These are phyloP conservation scores for Drosophila oshimai DNA, from an alignment of 1,140 invertebrate genomes.

Conservation along the genomic window DNA sequence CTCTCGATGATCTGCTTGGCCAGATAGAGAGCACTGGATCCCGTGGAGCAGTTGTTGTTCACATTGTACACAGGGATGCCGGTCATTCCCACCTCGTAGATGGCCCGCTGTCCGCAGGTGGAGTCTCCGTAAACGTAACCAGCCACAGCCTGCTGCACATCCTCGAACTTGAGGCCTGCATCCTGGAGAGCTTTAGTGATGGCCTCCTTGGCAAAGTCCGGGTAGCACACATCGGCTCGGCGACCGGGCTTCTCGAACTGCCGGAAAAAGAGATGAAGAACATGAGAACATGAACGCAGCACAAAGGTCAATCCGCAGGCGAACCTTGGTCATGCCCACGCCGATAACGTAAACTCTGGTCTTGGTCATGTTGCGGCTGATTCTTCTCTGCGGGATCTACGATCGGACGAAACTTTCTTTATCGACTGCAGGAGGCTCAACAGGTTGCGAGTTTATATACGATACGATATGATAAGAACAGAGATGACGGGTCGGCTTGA, in stretches of 20 bases:
- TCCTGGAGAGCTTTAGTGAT: constrained; percentile 95
- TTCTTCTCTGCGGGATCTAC: background rate
- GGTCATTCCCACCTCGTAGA: constrained; percentile 97
- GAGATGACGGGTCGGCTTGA: background rate
- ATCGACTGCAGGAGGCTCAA: constrained; percentile 8
- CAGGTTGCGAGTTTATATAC: constrained; percentile 8
- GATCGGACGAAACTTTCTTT: constrained; percentile 10
- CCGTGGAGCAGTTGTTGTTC: constrained; percentile 99
- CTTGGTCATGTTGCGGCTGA: constrained; percentile 82
- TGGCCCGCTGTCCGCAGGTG: constrained; percentile 95
- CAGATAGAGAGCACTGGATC: constrained; percentile 94
- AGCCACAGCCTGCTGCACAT: constrained; percentile 94
- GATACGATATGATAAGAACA: constrained; percentile 7
- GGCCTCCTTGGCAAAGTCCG: constrained; percentile 96
- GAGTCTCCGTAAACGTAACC: constrained; percentile 99
- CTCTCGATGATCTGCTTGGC: constrained; percentile 95
- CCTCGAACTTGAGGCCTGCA: constrained; percentile 90
- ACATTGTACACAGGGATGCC: constrained; percentile 99
- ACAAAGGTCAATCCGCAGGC: constrained; percentile 46
- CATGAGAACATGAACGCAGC: background rate
- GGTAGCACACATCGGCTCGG: constrained; percentile 93
- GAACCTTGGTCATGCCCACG: constrained; percentile 97
- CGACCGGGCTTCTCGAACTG: constrained; percentile 91
- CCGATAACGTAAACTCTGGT: constrained; percentile 94
- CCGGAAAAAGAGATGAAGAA: background rate